Evolutionary conservation across 2,797 vertebrate genomes (phyloP), one percentile per base, ranked within the genome.

Genomic region (Yasuhikotakia modesta): DNA sequence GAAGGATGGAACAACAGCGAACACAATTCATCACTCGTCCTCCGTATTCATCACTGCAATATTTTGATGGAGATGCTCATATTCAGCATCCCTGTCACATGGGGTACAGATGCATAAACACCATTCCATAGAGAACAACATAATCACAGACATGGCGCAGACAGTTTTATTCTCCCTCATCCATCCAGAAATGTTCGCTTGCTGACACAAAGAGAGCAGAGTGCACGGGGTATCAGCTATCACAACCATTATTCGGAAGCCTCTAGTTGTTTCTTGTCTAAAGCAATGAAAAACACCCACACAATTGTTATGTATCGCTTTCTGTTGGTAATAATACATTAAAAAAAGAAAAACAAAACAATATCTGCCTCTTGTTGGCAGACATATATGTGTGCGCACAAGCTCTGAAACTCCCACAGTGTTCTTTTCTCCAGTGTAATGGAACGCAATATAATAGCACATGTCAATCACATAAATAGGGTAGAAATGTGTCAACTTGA

Each of bases 21-120:
- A 55, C 16, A 43, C 22, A 78, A 70, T 71, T 58, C 58, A 71
- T 71, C 68, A 78, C 76, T 78, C 14, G 46, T 70, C 46, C 32
- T 19, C 12, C 21, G 14, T 45, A 22, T 71, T 78, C 32, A 0
- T 22, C 60, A 13, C 68, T 17, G 67, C 8, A 2, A 11, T 64
- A 48, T 78, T 78, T 78, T 78, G 57, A 78, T 70, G 48, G 68
- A 70, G 76, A 78, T 71, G 76, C 48, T 71, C 68, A 71, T 71
- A 64, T 71, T 84, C 79, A 76, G 73, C 64, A 73, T 68, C 43
- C 24, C 24, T 73, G 63, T 74, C 75, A 81, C 46, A 39, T n/a
- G 45, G 65, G 67, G 2, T 17, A 50, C 65, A 68, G 76, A 14
- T 43, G 19, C 65, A 79, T 81, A 78, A 81, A 81, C 39, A 22